Base-by-base conservation (phyloP, 2,113 vertebrate genomes). In the Tachysurus fulvidraco region DNA sequence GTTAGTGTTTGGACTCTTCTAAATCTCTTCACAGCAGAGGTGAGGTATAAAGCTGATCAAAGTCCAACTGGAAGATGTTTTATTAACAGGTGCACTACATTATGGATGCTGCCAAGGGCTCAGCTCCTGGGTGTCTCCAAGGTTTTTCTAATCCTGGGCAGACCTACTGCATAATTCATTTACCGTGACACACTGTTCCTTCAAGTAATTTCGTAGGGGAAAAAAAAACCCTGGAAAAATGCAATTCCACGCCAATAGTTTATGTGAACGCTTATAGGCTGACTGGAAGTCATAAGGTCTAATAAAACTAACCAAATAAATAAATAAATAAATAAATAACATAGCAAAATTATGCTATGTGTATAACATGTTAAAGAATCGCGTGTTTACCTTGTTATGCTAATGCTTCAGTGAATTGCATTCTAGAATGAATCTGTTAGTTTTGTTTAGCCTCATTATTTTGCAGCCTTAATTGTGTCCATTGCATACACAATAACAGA, bases 21-120 rank as follows among this genome's bases (percentile, higher is more conserved):
- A 81, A 79, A 73, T 60, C 41, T 67, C 88, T 52, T 52, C n/a
- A 65, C 81, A 87, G 86, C 81, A 89, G 54, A 85, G 67, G 67
- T 85, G 36, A 28, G 30, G 79, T n/a, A 50, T 55, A 67, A 9
- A 60, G 67, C 67, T 77, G 91, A 94, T 94, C 93, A 94, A 93
- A 92, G 92, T 92, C 89, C 91, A 91, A 91, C 89, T 84, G 85
- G 69, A 90, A 85, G 60, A 94, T 95, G 92, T 94, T 94, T 94
- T 93, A 94, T 95, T 94, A 93, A 94, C 88, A 91, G 90, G 92
- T 92, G 89, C 3, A 14, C 67, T 88, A 90, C 90, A 94, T 93
- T 92, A 88, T 91, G 87, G 88, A 93, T 94, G 91, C 92, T 86
- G 90, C 90, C 88, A 91, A 91, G 87, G 85, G 90, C 86, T 5